A percentile compares a stretch with the other conserved stretches of the same genome.
Evolutionary conservation across 2,797 vertebrate species (phyloP).

Genomic region (Rhynchonycteris naso): DNA sequence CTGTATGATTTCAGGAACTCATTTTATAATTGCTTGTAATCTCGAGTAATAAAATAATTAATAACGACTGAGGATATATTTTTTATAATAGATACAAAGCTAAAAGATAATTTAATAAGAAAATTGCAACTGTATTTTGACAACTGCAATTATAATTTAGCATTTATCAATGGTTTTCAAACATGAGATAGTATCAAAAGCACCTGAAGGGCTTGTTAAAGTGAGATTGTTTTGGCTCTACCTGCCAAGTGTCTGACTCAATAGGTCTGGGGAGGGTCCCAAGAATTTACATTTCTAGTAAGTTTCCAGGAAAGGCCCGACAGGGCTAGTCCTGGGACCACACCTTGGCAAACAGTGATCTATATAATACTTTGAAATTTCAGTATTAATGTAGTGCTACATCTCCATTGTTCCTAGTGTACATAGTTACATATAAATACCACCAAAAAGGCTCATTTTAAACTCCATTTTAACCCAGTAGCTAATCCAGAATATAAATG

Average conservation of each 20-base stretch:
- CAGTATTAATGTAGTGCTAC: neutral
- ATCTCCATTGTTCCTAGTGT: neutral
- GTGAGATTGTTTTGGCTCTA: neutral
- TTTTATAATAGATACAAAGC: slow-evolving; percentile 52
- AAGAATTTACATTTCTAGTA: neutral
- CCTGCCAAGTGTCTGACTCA: neutral
- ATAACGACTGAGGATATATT: slow-evolving; percentile 41
- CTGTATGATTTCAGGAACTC: slow-evolving; percentile 44
- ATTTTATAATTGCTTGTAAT: slow-evolving; percentile 40
- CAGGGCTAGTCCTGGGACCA: neutral
- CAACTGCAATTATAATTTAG: slow-evolving; percentile 9
- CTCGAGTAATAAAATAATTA: slow-evolving; percentile 62
- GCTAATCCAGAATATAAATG: neutral
- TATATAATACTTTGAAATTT: neutral
- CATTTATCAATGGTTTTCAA: slow-evolving; percentile 39
- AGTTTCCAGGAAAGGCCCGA: neutral
- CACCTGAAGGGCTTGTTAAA: neutral
- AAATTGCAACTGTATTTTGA: slow-evolving; percentile 17
- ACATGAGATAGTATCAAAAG: neutral
- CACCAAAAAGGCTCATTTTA: neutral
- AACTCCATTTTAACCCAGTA: neutral
- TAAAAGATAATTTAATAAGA: slow-evolving; percentile 64
- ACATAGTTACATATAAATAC: neutral
- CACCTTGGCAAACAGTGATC: neutral
- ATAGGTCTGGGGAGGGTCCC: neutral